Percentiles rank a stretch among this genome's conserved stretches.
Conservation (phyloP, 2,888 invertebrate genomes). For the Peribatodes rhomboidaria region DNA sequence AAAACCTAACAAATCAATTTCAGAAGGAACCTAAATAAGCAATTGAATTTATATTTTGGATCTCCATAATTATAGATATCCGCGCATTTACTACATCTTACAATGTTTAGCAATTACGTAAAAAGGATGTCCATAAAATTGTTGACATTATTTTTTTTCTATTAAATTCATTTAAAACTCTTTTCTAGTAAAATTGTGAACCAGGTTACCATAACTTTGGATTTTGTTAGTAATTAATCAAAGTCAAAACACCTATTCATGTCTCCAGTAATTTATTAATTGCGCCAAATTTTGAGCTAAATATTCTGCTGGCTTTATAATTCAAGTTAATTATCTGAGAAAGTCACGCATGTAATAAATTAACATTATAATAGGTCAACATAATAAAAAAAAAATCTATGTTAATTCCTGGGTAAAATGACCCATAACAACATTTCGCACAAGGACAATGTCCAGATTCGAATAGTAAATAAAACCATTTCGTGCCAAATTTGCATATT, state of each 20-base stretch:
- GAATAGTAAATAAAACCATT: not conserved
- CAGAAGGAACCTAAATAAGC: no score
- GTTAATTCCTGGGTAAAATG: not conserved
- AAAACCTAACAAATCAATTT: no score
- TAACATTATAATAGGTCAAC: constrained; percentile 13
- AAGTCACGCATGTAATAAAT: constrained; percentile 38
- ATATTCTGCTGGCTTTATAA: constrained; percentile 22
- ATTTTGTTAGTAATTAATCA: constrained; percentile 30
- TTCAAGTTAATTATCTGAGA: constrained; percentile 39
- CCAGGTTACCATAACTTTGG: not conserved
- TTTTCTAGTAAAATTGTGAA: not conserved
- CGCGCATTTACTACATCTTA: no score
- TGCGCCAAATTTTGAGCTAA: constrained; percentile 25
- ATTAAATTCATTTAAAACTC: no score
- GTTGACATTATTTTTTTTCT: no score
- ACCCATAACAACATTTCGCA: not conserved
- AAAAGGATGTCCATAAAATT: no score
- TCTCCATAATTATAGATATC: no score
- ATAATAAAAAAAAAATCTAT: constrained; percentile 12
- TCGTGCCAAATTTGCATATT: no score
- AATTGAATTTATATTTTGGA: no score
- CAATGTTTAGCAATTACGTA: no score
- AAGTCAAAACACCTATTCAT: constrained; percentile 34
- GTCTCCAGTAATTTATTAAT: constrained; percentile 38
- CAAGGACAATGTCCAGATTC: not conserved